phyloP scores from a whole-genome alignment of 2,113 vertebrate genomes.

The Carassius gibelio region DNA sequence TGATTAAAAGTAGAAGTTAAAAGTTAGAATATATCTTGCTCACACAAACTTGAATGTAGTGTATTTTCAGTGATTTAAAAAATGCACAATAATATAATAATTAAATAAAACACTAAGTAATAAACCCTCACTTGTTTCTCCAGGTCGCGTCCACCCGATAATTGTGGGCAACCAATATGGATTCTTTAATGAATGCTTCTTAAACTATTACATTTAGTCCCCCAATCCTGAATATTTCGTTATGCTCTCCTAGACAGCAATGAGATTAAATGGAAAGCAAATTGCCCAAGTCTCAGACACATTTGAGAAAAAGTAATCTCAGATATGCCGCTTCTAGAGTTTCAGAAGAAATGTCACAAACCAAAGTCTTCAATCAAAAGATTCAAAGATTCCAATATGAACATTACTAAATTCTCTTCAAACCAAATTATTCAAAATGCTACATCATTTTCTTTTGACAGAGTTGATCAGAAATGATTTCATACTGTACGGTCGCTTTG shows the following conservation, averaged over 20 bases:
- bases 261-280: constrained; percentile 4
- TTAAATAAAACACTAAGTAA: not conserved
- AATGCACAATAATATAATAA: not conserved
- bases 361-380: not conserved
- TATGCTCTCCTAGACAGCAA: constrained; percentile 13
- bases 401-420: not conserved
- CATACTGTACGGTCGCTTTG: not conserved
- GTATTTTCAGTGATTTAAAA: no score
- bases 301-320: not conserved
- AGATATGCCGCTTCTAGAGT: not conserved
- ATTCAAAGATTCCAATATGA: not conserved
- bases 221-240: constrained; percentile 7
- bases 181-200: not conserved
- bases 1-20: no score
- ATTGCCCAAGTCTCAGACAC: not conserved
- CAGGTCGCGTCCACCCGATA: not conserved
- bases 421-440: not conserved
- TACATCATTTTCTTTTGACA: not conserved
- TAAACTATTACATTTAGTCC: not conserved
- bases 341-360: not conserved
- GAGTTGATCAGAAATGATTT: constrained; percentile 25
- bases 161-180: not conserved
- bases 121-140: not conserved
- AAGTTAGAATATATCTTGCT: not conserved
- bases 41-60: not conserved